These are phyloP conservation scores for Microplitis mediator DNA, from an alignment of 1,140 invertebrate genomes.

Conservation along the genomic window DNA sequence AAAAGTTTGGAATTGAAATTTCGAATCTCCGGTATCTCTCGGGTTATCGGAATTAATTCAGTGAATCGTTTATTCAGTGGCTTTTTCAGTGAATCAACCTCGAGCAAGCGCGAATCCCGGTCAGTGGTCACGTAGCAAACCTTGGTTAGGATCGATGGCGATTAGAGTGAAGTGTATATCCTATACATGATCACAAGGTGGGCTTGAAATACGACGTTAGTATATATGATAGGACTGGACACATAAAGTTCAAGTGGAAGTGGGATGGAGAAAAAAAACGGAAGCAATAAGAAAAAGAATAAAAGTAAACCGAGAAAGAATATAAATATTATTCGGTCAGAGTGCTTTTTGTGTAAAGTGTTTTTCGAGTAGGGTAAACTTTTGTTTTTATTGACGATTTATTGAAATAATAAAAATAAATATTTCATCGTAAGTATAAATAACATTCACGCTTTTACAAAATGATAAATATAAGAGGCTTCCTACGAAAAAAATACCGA, in stretches of 20 bases:
- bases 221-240: background rate
- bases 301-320: background rate
- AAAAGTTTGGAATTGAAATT: conserved; percentile 11
- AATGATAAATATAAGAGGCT: too few relatives aligned
- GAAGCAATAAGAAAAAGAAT: background rate
- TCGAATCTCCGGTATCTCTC: background rate
- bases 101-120: conserved; percentile 5
- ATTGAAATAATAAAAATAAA: too few relatives aligned
- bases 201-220: too few relatives aligned
- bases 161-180: conserved; percentile 21
- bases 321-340: conserved; percentile 21
- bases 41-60: conserved; percentile 18
- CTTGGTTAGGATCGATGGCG: conserved; percentile 22
- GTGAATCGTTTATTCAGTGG: conserved; percentile 22
- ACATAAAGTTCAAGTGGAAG: background rate
- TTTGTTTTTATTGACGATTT: too few relatives aligned
- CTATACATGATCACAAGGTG: too few relatives aligned
- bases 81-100: conserved; percentile 17
- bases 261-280: background rate
- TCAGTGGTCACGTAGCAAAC: conserved; percentile 28
- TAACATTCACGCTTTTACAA: too few relatives aligned
- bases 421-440: too few relatives aligned
- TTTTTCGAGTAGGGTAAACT: background rate
- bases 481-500: too few relatives aligned
- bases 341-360: conserved; percentile 16